These are phyloP conservation scores for Podarcis cretensis DNA, from an alignment of 2,113 vertebrate species.

Conservation along the genomic window DNA sequence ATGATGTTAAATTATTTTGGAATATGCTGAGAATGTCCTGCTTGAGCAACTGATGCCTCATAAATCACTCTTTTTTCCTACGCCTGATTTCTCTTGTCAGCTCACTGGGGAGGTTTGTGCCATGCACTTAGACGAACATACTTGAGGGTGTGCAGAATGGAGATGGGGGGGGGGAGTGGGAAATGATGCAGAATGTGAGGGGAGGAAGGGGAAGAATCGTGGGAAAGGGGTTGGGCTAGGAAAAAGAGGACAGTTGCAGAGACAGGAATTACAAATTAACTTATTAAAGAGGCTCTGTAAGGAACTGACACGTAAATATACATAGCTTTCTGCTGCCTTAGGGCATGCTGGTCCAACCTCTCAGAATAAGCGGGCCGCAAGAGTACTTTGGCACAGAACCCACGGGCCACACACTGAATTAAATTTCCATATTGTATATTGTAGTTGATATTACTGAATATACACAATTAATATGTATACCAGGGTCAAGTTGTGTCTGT, in stretches of 20 bases:
- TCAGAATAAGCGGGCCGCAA: too few species aligned
- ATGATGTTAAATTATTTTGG: constrained; percentile 63
- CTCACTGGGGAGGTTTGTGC: background rate
- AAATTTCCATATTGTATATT: too few species aligned
- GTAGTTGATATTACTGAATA: too few species aligned
- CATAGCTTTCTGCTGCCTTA: background rate
- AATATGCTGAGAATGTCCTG: constrained; percentile 65
- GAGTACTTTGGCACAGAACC: too few species aligned
- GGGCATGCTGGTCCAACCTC: too few species aligned
- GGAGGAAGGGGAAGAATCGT: fast-evolving
- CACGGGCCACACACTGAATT: too few species aligned
- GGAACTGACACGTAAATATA: background rate
- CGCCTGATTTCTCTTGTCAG: constrained; percentile 65
- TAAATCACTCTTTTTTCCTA: constrained; percentile 64
- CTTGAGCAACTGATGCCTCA: constrained; percentile 62
- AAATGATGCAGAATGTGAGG: background rate
- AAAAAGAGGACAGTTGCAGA: fast-evolving
- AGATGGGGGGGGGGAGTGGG: fast-evolving
- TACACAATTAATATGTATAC: too few species aligned
- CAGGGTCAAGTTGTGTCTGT: too few species aligned
- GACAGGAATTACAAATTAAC: background rate
- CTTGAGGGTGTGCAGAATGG: background rate
- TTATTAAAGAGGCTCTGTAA: background rate
- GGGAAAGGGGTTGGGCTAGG: fast-evolving
- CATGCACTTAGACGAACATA: background rate